Percentiles rank a stretch among this genome's conserved stretches.
Evolutionary conservation across 2,113 vertebrate species (phyloP).

Genomic region (Hemiscyllium ocellatum): DNA sequence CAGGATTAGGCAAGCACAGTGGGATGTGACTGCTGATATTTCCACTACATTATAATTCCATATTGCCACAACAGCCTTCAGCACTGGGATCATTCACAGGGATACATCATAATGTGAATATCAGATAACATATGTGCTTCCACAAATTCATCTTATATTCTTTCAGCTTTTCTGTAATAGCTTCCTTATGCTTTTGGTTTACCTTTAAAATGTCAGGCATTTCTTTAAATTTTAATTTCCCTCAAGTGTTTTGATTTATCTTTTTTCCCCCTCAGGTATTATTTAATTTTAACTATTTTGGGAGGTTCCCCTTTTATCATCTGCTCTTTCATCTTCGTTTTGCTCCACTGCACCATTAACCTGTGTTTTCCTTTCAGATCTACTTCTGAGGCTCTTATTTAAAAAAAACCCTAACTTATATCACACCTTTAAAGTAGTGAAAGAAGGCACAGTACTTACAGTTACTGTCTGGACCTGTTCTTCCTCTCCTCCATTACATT

Average conservation of each 20-base stretch:
- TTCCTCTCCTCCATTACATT: neutral
- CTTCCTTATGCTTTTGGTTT: neutral
- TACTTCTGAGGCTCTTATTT: neutral
- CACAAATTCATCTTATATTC: neutral
- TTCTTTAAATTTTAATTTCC: neutral
- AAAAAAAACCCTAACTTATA: neutral
- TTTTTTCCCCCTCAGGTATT: neutral
- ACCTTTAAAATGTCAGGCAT: neutral
- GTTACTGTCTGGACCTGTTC: neutral
- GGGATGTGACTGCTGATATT: neutral
- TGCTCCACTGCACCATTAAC: neutral
- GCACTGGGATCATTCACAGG: neutral
- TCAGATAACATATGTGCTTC: neutral
- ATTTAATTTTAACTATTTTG: neutral
- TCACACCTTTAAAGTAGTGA: neutral
- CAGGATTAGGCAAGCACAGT: neutral
- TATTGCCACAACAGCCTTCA: neutral
- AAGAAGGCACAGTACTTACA: neutral
- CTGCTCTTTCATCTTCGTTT: neutral
- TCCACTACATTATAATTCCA: neutral
- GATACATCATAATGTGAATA: neutral
- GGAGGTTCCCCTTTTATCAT: neutral
- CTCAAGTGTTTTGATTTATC: neutral
- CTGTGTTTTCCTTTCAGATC: neutral
- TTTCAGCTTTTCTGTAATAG: neutral